Evolutionary conservation across 2,888 invertebrate species (phyloP).

Genomic region (Sinohyriopsis cumingii): DNA sequence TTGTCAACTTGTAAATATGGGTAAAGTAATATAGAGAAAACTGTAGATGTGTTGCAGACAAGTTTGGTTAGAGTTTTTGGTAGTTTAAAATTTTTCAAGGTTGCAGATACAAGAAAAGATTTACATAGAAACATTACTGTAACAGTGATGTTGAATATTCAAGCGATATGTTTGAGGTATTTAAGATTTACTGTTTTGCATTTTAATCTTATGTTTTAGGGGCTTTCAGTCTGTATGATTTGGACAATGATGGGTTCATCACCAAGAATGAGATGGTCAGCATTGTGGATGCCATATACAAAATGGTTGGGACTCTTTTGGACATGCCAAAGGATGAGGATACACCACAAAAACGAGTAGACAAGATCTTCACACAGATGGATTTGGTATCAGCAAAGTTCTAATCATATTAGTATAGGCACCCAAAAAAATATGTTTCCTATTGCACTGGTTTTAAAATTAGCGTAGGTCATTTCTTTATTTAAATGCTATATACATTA

Average conservation of each 20-base stretch:
- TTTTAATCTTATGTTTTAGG: slow-evolving; percentile 56
- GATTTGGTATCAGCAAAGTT: slow-evolving; percentile 65
- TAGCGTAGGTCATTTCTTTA: no score
- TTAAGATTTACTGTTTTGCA: no score
- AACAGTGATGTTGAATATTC: no score
- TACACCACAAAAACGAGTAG: slow-evolving; percentile 73
- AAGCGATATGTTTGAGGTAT: no score
- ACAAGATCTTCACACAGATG: slow-evolving; percentile 74
- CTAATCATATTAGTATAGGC: neutral
- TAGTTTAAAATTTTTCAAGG: no score
- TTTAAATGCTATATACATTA: no score
- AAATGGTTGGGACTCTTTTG: slow-evolving; percentile 73
- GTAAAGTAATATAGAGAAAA: no score
- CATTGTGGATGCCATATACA: slow-evolving; percentile 73
- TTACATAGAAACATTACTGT: no score
- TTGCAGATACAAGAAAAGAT: no score
- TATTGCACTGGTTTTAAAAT: neutral
- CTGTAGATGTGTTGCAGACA: no score
- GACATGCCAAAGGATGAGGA: slow-evolving; percentile 74
- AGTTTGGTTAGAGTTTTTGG: no score
- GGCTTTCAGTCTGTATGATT: slow-evolving; percentile 74
- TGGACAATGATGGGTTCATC: slow-evolving; percentile 74
- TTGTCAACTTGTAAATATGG: no score
- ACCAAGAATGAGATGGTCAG: slow-evolving; percentile 72
- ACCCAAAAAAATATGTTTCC: neutral